Percentiles rank a stretch among this genome's conserved stretches.
phyloP scores from a whole-genome alignment of 2,888 invertebrate species.

The Nomada flava region DNA sequence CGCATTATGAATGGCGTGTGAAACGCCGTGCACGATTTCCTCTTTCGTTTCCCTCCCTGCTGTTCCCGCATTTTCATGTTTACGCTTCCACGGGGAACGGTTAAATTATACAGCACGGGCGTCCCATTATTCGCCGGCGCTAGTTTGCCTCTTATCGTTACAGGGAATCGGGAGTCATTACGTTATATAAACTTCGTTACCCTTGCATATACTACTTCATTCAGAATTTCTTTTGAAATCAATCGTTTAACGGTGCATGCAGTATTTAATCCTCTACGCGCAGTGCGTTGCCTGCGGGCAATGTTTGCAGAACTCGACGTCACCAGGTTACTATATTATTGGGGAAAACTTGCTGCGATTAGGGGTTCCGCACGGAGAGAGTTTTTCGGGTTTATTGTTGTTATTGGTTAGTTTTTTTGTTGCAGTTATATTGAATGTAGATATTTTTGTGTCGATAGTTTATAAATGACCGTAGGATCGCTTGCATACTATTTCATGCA shows the following conservation, averaged over 20 bases:
- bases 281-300: too few relatives aligned
- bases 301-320: too few relatives aligned
- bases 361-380: too few relatives aligned
- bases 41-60: conserved; percentile 12
- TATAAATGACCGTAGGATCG: background rate
- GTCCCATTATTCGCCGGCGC: background rate
- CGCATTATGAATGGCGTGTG: conserved; percentile 60
- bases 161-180: background rate
- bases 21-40: conserved; percentile 27
- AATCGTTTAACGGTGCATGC: background rate
- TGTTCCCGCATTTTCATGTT: conserved; percentile 30
- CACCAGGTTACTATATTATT: too few relatives aligned
- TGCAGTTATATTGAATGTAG: too few relatives aligned
- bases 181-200: background rate
- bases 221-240: background rate
- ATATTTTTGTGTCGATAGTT: background rate
- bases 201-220: background rate
- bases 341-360: too few relatives aligned
- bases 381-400: too few relatives aligned
- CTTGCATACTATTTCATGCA: background rate
- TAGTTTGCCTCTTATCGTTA: background rate
- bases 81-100: conserved; percentile 15
- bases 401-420: background rate
- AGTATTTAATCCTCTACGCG: too few relatives aligned
- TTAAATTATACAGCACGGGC: conserved; percentile 13